Evolutionary conservation across 2,113 vertebrate species (phyloP).

Genomic region (Passer domesticus): DNA sequence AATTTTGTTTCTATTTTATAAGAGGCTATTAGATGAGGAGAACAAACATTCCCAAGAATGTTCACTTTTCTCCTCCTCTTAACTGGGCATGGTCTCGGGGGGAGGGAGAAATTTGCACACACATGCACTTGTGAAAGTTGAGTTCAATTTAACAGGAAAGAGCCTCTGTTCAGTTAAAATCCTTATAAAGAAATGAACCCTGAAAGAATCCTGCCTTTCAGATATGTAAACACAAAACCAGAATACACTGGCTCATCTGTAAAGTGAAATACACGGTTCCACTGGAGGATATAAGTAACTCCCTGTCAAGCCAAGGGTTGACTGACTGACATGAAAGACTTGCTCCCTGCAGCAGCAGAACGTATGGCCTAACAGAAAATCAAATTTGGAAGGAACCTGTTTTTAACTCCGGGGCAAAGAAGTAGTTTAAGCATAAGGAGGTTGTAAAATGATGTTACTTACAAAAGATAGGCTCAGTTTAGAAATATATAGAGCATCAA

Average conservation of each 20-base stretch:
- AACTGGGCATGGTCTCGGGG: background rate
- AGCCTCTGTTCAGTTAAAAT: background rate
- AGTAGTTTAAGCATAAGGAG: background rate
- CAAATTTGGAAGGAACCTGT: background rate
- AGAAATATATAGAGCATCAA: background rate
- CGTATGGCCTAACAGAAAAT: background rate
- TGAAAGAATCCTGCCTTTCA: background rate
- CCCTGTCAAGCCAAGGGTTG: background rate
- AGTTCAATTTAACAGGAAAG: background rate
- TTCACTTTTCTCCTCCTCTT: background rate
- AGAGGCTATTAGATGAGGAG: background rate
- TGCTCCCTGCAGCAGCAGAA: background rate
- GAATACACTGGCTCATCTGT: background rate
- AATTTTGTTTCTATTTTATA: background rate
- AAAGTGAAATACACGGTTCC: background rate
- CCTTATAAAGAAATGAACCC: constrained; percentile 9
- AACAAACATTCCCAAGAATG: background rate
- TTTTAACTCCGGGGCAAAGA: background rate
- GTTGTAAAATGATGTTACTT: background rate
- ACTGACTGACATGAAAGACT: background rate
- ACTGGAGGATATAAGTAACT: background rate
- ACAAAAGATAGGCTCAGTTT: background rate
- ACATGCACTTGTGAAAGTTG: background rate
- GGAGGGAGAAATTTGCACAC: background rate
- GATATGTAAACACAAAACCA: background rate